Conservation (phyloP, 30 jellyfish, hydroid and myxozoan species). For the Aurelia sp. region DNA sequence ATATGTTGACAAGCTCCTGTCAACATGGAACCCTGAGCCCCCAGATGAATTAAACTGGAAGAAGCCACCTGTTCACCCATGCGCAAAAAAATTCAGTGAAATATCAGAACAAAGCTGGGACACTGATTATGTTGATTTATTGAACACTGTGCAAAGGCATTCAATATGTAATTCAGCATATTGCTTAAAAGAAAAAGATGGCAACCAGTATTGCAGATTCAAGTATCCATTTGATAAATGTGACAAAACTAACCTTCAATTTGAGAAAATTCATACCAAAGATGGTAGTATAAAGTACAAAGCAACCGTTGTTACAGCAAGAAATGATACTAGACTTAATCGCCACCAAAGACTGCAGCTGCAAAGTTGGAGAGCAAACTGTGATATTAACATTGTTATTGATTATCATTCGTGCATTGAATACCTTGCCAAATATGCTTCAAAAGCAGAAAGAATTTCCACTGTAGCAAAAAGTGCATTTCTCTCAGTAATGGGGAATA, state of each 20-base stretch:
- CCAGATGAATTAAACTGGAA: background rate
- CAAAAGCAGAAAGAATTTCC: conserved; percentile 24
- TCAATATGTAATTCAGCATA: conserved; percentile 17
- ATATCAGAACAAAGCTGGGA: background rate
- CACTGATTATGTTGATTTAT: conserved; percentile 30
- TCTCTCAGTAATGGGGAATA: background rate
- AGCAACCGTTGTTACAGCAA: conserved; percentile 23
- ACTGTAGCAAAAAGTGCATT: conserved; percentile 25
- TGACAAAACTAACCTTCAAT: background rate
- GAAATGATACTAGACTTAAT: conserved; percentile 39
- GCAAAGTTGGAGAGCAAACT: conserved; percentile 55
- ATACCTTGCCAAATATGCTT: conserved; percentile 51
- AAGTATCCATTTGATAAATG: conserved; percentile 22
- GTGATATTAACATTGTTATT: conserved; percentile 32
- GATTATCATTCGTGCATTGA: conserved; percentile 44
- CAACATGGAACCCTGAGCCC: conserved; percentile 5
- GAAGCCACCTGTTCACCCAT: conserved; percentile 25
- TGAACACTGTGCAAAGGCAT: conserved; percentile 50
- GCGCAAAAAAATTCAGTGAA: background rate
- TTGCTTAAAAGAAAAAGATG: background rate
- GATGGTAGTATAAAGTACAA: conserved; percentile 5
- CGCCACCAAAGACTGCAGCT: conserved; percentile 22
- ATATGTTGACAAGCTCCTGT: background rate
- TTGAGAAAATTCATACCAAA: conserved; percentile 28
- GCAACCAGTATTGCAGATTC: conserved; percentile 10